phyloP scores from a whole-genome alignment of 2,113 vertebrate genomes.

The Tenebrosternarchus preto region DNA sequence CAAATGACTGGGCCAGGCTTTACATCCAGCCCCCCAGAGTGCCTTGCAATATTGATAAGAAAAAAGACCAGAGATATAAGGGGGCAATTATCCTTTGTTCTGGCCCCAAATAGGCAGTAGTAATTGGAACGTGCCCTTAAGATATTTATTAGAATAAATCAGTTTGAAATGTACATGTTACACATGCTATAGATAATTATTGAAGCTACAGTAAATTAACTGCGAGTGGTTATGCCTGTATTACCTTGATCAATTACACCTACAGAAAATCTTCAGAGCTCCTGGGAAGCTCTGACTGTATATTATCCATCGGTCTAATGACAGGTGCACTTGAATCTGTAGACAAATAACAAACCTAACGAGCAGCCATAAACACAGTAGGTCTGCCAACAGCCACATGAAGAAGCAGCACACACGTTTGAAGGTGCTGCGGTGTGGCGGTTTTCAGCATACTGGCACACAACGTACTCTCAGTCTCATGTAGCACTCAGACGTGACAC shows the following conservation, averaged over 20 bases:
- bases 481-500: constrained; percentile 41
- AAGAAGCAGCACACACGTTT: neutral
- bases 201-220: neutral
- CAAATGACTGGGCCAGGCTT: constrained; percentile 7
- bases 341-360: neutral
- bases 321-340: neutral
- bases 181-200: neutral
- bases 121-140: neutral
- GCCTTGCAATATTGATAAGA: constrained; percentile 29
- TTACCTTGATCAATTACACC: neutral
- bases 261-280: constrained; percentile 8
- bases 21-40: neutral
- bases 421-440: neutral
- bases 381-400: neutral
- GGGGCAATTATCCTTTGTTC: neutral
- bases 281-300: neutral
- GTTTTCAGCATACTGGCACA: constrained; percentile 5
- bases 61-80: constrained; percentile 10
- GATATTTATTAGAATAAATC: too few relatives aligned
- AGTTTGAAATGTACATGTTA: too few relatives aligned
- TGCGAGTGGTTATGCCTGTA: neutral
- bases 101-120: neutral
- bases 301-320: neutral
- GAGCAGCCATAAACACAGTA: neutral
- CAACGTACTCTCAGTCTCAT: constrained; percentile 8